Base-by-base conservation (phyloP, 2,113 vertebrate genomes). In the Tiliqua scincoides region DNA sequence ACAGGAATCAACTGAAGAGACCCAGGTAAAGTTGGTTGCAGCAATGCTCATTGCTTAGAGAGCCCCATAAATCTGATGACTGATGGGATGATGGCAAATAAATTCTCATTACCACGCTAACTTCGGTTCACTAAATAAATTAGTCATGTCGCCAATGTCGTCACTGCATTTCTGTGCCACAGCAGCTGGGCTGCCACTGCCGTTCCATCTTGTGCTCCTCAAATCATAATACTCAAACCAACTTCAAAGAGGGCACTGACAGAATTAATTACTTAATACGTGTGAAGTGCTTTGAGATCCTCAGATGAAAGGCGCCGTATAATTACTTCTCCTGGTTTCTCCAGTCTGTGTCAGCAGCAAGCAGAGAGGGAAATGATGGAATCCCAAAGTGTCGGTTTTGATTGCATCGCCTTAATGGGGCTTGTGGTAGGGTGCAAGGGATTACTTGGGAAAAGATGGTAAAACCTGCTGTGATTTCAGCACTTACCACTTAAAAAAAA, bases 51-150 rank as follows among this genome's bases (percentile, higher is more conserved):
- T 80, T 90, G 91, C 89, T 85, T 89, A 89, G 83, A 94, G 85
- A 95, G 85, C 85, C 89, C 81, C 89, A 91, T 93, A 94, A 93
- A 94, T 94, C 90, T 89, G 48, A 94, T 91, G 90, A 93, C 65
- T 87, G 93, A 93, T 79, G 91, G 91, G 89, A 94, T 86, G 92
- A 73, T 91, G 86, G 90, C 93, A 94, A 93, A 93, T 93, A 93
- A 95, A 93, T 93, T 90, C 92, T 95, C 91, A 94, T 94, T 95
- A 95, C 93, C 92, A 94, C 91, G 91, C 91, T 95, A 94, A 95
- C 92, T 87, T 94, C 90, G 87, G 91, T 89, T 94, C 89, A 82
- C 90, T 95, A 91, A 86, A 74, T 80, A 95, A 94, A 95, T 95
- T 92, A 92, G 90, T 93, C 93, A 83, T 91, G 93, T 94, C 93